These are phyloP conservation scores for Eidolon dupreanum DNA, from an alignment of 2,797 vertebrate genomes.

Conservation along the genomic window DNA sequence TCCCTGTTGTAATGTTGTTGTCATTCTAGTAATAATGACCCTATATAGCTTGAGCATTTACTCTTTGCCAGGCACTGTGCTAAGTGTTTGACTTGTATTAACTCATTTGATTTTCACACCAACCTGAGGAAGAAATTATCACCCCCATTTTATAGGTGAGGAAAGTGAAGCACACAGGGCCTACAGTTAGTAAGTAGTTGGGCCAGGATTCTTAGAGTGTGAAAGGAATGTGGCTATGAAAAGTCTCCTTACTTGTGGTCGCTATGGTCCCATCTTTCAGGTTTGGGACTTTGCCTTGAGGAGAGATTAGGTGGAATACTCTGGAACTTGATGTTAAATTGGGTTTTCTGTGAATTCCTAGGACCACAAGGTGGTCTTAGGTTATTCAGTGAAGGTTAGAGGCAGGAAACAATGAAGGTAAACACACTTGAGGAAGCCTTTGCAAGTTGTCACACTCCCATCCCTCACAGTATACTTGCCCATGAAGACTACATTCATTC, in stretches of 20 bases:
- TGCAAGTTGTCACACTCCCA: background rate
- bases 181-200: background rate
- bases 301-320: background rate
- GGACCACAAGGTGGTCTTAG: background rate
- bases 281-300: background rate
- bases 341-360: background rate
- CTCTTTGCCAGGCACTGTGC: background rate
- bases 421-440: background rate
- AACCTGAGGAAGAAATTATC: background rate
- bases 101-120: background rate
- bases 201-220: background rate
- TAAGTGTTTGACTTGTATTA: background rate
- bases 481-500: background rate
- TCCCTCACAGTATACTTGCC: background rate
- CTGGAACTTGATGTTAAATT: background rate
- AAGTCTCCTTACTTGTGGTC: background rate
- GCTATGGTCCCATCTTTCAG: background rate
- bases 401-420: background rate
- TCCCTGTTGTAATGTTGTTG: background rate
- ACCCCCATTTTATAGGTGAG: background rate
- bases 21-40: background rate
- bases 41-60: background rate
- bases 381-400: constrained; percentile 9
- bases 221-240: background rate
- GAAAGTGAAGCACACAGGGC: background rate